Evolutionary conservation across 2,113 vertebrate species (phyloP).

Genomic region (Heptranchias perlo): DNA sequence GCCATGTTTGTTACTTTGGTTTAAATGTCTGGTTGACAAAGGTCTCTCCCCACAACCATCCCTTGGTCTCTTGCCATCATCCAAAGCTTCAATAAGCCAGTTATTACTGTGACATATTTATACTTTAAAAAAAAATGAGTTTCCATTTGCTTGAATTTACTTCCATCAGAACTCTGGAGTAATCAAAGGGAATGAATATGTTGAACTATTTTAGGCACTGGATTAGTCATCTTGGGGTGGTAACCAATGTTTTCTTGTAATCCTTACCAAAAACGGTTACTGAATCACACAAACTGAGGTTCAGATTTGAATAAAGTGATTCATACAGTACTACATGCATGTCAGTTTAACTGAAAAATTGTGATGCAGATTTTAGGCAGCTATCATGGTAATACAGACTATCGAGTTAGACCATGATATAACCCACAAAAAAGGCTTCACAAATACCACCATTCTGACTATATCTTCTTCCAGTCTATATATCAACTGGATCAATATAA

Average conservation of each 20-base stretch:
- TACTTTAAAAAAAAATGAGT: background rate
- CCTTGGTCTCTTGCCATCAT: background rate
- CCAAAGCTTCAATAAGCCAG: background rate
- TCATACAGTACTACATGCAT: background rate
- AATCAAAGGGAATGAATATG: background rate
- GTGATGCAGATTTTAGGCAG: background rate
- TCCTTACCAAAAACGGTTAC: background rate
- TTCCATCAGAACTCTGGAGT: background rate
- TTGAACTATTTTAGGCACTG: background rate
- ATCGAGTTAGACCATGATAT: background rate
- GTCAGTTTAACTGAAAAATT: slow-evolving; percentile 1
- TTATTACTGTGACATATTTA: background rate
- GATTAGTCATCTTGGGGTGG: background rate
- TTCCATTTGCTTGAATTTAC: slow-evolving; percentile 26
- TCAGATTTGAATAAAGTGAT: background rate
- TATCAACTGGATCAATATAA: background rate
- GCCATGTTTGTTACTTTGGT: background rate
- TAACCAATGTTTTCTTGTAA: background rate
- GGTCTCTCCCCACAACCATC: background rate
- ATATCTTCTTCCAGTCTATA: background rate
- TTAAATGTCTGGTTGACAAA: background rate
- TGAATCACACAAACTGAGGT: background rate
- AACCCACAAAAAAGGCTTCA: background rate
- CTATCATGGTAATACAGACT: background rate
- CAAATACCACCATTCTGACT: background rate